phyloP scores from a whole-genome alignment of 2,888 invertebrate species.

The Rotaria sp. region DNA sequence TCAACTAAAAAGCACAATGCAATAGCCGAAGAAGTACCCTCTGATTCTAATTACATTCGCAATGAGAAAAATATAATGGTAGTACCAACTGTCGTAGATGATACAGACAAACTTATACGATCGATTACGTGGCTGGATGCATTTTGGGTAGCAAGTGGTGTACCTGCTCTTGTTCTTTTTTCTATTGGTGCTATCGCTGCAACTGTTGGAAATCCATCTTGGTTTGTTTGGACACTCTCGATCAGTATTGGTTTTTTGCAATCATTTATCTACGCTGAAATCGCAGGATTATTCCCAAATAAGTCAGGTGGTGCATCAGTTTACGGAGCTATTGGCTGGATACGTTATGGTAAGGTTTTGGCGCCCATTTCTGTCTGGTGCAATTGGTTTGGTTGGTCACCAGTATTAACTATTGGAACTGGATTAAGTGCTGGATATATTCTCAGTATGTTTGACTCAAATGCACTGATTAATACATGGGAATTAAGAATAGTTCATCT shows the following conservation, averaged over 20 bases:
- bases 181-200: background rate
- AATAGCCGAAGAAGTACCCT: no score
- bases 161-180: background rate
- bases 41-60: no score
- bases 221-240: background rate
- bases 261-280: background rate
- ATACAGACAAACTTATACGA: background rate
- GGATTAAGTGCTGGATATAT: conserved; percentile 12
- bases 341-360: background rate
- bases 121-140: background rate
- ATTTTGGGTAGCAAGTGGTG: conserved; percentile 7
- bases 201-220: conserved; percentile 14
- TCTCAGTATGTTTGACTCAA: background rate
- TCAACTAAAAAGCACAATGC: no score
- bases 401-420: background rate
- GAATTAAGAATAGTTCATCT: background rate
- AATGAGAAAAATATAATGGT: no score
- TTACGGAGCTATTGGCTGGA: background rate
- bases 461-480: background rate
- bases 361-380: background rate
- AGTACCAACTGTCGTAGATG: no score
- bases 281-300: background rate
- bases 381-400: background rate
- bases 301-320: background rate
- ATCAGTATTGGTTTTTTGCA: conserved; percentile 4